Evolutionary conservation across 2,797 vertebrate species (phyloP).

Genomic region (Syncerus caffer): DNA sequence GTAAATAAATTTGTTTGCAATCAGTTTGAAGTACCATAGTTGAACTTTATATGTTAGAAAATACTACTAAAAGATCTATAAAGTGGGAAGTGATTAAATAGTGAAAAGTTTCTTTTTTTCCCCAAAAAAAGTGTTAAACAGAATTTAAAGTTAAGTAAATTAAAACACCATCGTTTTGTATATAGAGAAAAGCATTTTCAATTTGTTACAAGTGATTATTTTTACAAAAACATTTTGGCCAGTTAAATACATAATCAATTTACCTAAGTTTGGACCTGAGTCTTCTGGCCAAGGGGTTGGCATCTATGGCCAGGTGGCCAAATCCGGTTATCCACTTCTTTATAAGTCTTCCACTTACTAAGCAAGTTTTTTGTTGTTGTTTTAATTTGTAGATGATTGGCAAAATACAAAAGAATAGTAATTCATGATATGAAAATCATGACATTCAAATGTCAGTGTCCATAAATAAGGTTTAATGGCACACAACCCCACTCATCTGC

Average conservation of each 20-base stretch:
- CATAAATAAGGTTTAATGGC: neutral
- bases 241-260: neutral
- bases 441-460: neutral
- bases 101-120: neutral
- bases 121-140: neutral
- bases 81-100: neutral
- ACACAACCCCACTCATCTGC: neutral
- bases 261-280: neutral
- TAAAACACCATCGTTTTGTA: neutral
- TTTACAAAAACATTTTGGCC: neutral
- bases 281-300: neutral
- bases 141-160: neutral
- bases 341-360: neutral
- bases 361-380: neutral
- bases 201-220: neutral
- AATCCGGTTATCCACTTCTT: neutral
- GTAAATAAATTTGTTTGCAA: neutral
- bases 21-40: neutral
- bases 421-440: neutral
- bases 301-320: accelerated
- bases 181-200: neutral
- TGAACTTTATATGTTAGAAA: neutral
- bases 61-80: neutral
- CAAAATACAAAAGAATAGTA: neutral
- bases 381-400: neutral